Evolutionary conservation across 2,797 vertebrate species (phyloP).

Genomic region (Synaphobranchus kaupii): DNA sequence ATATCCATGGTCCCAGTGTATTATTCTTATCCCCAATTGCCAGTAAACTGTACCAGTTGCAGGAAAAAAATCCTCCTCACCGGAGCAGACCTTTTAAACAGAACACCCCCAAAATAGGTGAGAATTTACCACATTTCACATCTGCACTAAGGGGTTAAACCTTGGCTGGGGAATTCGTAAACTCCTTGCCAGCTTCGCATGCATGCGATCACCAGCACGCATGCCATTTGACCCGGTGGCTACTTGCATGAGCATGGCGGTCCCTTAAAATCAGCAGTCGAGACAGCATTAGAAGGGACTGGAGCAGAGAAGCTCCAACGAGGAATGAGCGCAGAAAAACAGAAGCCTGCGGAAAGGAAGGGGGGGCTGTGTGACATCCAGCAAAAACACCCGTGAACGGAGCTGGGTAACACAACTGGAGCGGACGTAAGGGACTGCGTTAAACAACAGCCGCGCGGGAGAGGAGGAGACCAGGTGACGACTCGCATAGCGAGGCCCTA

Average conservation of each 20-base stretch:
- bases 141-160: too few relatives aligned
- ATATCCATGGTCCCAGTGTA: too few relatives aligned
- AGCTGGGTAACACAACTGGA: neutral
- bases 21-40: too few relatives aligned
- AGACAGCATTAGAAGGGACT: neutral
- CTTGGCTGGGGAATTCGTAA: neutral
- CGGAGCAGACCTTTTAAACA: too few relatives aligned
- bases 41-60: too few relatives aligned
- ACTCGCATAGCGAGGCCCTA: neutral
- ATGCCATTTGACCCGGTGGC: neutral
- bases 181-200: neutral
- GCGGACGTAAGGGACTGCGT: too few relatives aligned
- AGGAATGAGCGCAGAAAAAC: neutral
- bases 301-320: neutral
- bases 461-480: conserved; percentile 6
- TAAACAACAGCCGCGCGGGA: neutral
- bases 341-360: neutral
- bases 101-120: too few relatives aligned
- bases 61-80: too few relatives aligned
- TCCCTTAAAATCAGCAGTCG: neutral
- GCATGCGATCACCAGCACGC: neutral
- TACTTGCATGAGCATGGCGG: neutral
- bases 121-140: too few relatives aligned
- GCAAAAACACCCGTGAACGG: too few relatives aligned
- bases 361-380: neutral